Evolutionary conservation across 2,888 invertebrate species (phyloP).

Genomic region (Branchinecta sandiegonensis): DNA sequence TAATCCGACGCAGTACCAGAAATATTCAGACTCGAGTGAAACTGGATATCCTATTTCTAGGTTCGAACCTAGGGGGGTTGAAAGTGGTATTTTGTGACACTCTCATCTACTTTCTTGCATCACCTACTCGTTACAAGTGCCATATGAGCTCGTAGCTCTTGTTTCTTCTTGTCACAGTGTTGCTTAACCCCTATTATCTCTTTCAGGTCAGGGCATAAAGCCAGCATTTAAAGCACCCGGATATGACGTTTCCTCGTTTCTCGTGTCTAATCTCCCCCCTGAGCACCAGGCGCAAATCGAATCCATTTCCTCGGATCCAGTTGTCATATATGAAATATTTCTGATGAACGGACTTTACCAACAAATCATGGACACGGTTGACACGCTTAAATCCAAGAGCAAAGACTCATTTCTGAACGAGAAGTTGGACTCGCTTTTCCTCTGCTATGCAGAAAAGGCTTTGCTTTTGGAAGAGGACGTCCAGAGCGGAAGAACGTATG

Average conservation of each 20-base stretch:
- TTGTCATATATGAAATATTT: slow-evolving; percentile 1
- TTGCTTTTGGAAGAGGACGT: slow-evolving; percentile 45
- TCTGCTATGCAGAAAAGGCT: slow-evolving; percentile 63
- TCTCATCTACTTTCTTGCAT: too few relatives aligned
- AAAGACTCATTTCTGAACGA: slow-evolving; percentile 37
- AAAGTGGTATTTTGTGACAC: too few relatives aligned
- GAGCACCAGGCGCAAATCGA: not conserved
- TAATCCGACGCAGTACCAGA: too few relatives aligned
- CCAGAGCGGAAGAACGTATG: slow-evolving; percentile 30
- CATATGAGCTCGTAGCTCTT: too few relatives aligned
- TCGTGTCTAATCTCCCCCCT: slow-evolving; percentile 2
- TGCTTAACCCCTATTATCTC: too few relatives aligned
- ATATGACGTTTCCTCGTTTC: not conserved
- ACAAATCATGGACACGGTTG: not conserved
- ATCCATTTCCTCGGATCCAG: not conserved
- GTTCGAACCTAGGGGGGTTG: too few relatives aligned
- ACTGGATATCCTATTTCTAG: too few relatives aligned
- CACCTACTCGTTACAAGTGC: too few relatives aligned
- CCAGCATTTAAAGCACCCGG: too few relatives aligned
- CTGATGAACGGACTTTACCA: slow-evolving; percentile 1
- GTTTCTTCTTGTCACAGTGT: too few relatives aligned
- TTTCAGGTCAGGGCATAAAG: too few relatives aligned
- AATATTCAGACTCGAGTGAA: too few relatives aligned
- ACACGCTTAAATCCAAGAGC: not conserved
- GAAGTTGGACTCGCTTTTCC: slow-evolving; percentile 50